Conservation (phyloP, 2,797 vertebrate genomes). For the Carduelis carduelis region DNA sequence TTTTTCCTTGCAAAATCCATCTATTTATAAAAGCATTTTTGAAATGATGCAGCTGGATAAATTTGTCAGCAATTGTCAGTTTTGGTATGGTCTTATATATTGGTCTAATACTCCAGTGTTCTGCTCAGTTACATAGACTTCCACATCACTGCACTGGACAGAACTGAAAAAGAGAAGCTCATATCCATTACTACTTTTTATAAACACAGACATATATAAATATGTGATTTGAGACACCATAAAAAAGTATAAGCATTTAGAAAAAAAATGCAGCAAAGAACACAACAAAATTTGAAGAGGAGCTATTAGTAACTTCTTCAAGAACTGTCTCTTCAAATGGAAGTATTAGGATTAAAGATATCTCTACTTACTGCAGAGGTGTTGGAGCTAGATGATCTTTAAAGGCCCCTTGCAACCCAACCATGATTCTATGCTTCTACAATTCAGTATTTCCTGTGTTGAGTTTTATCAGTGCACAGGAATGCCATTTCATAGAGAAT, state of each 20-base stretch:
- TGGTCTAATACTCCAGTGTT: neutral
- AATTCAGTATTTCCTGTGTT: neutral
- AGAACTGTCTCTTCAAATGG: neutral
- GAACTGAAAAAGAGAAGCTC: neutral
- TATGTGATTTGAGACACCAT: neutral
- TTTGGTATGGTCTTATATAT: neutral
- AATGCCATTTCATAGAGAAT: neutral
- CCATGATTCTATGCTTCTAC: neutral
- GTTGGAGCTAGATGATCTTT: neutral
- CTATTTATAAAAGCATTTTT: neutral
- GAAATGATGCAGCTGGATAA: conserved; percentile 9
- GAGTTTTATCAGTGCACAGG: neutral
- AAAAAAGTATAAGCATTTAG: neutral
- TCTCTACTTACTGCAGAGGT: neutral
- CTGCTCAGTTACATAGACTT: neutral
- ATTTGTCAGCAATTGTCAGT: neutral
- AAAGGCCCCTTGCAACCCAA: neutral
- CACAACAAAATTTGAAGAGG: neutral
- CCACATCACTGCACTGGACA: neutral
- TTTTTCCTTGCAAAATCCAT: neutral
- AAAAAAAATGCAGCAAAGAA: neutral
- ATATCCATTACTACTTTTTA: neutral
- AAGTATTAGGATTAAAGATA: neutral
- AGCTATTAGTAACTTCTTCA: neutral
- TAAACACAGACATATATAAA: neutral